phyloP scores from a whole-genome alignment of 2,113 vertebrate genomes.

The Numida meleagris region DNA sequence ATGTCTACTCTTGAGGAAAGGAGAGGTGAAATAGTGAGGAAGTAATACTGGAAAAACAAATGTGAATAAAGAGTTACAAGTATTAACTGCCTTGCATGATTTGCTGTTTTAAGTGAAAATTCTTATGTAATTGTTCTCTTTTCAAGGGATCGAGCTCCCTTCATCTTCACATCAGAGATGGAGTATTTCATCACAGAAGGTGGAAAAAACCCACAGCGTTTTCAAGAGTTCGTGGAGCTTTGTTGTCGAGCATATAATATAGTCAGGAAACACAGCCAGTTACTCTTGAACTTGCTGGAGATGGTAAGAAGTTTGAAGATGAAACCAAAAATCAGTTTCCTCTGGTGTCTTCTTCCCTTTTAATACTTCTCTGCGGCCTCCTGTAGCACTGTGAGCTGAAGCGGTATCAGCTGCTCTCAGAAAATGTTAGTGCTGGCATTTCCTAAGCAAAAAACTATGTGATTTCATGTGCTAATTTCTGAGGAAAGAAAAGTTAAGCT shows the following conservation, averaged over 20 bases:
- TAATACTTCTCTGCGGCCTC: neutral
- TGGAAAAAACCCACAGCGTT: conserved; percentile 82
- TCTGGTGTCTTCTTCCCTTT: neutral
- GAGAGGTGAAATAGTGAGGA: neutral
- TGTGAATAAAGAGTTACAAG: neutral
- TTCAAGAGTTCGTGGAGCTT: conserved; percentile 91
- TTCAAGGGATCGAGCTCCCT: conserved; percentile 87
- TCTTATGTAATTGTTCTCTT: conserved; percentile 24
- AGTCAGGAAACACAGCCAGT: conserved; percentile 81
- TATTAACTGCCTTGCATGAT: neutral
- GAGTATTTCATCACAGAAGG: conserved; percentile 91
- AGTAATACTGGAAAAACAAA: neutral
- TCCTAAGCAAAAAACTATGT: neutral
- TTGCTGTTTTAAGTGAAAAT: neutral
- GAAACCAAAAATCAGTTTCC: conserved; percentile 17
- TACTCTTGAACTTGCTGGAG: conserved; percentile 87
- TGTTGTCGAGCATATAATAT: conserved; percentile 89
- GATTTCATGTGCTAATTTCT: neutral
- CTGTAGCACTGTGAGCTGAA: neutral
- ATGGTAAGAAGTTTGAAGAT: conserved; percentile 80
- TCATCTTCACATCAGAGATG: conserved; percentile 94
- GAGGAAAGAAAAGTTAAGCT: neutral
- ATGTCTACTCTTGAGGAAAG: neutral
- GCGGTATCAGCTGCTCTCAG: neutral
- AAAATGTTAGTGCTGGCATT: neutral